Percentiles rank a stretch among this genome's conserved stretches.
phyloP scores from a whole-genome alignment of 2,797 vertebrate species.

The Sebastes steindachneri region DNA sequence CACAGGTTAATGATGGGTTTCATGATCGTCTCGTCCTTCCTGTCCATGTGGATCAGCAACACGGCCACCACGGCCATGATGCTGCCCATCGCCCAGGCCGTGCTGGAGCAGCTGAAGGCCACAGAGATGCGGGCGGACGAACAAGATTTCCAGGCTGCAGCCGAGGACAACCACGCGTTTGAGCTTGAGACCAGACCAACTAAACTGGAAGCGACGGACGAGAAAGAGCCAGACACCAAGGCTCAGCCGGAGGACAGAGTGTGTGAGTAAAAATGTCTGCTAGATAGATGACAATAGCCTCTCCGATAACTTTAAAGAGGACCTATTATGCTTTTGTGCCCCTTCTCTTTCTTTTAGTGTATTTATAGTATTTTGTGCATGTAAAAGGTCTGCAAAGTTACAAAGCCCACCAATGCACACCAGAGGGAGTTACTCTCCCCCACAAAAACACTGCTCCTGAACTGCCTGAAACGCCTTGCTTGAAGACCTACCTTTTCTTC shows the following conservation, averaged over 20 bases:
- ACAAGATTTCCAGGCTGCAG: conserved; percentile 36
- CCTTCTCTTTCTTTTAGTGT: no score
- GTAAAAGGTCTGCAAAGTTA: no score
- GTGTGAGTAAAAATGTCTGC: conserved; percentile 48
- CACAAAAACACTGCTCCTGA: no score
- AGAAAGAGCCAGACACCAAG: conserved; percentile 36
- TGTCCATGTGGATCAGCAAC: conserved; percentile 99
- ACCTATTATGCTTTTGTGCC: no score
- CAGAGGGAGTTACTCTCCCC: no score
- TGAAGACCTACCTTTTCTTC: no score
- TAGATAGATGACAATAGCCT: neutral
- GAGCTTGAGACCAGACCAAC: conserved; percentile 51
- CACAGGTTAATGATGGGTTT: conserved; percentile 92
- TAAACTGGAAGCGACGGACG: conserved; percentile 2
- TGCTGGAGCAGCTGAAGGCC: conserved; percentile 87
- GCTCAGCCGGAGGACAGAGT: neutral
- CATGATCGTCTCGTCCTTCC: conserved; percentile 91
- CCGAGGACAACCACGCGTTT: conserved; percentile 62
- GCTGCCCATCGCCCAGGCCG: conserved; percentile 91
- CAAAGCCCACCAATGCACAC: no score
- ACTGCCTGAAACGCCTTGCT: no score
- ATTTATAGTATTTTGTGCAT: no score
- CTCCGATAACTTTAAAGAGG: neutral
- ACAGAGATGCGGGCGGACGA: conserved; percentile 73
- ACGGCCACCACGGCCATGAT: conserved; percentile 97